Evolutionary conservation across 2,888 invertebrate species (phyloP).

Genomic region (Dryocosmus kuriphilus): DNA sequence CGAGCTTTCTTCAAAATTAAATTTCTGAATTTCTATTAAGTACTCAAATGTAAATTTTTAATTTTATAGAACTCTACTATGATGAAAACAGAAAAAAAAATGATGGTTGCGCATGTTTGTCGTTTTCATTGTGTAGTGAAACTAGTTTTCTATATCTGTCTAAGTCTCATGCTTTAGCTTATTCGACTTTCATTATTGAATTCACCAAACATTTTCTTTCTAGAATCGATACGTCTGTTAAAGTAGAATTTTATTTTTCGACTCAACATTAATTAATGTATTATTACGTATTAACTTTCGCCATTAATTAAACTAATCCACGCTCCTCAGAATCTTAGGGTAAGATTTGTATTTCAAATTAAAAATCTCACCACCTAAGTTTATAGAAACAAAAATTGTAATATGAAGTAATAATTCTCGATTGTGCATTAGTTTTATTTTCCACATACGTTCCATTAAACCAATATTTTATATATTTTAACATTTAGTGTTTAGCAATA

Average conservation of each 20-base stretch:
- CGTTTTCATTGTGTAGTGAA: constrained; percentile 7
- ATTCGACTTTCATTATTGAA: background rate
- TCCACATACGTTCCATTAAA: background rate
- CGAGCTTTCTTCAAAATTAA: background rate
- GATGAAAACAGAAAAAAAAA: background rate
- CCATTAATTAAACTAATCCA: no score
- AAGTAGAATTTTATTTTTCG: background rate
- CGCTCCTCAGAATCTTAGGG: no score
- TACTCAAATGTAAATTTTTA: background rate
- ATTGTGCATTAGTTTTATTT: constrained; percentile 1
- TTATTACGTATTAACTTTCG: no score
- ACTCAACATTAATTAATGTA: no score
- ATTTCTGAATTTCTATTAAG: background rate
- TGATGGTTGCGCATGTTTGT: no score
- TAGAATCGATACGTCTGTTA: background rate
- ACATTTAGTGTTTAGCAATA: background rate
- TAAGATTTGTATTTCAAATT: no score
- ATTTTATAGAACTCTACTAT: background rate
- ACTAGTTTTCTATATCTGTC: background rate
- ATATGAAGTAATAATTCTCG: background rate
- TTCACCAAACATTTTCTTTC: background rate
- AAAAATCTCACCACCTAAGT: background rate
- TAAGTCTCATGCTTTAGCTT: background rate
- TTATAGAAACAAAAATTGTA: background rate
- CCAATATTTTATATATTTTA: background rate